Conservation (phyloP, 2,888 invertebrate species). For the Geotrupes spiniger region DNA sequence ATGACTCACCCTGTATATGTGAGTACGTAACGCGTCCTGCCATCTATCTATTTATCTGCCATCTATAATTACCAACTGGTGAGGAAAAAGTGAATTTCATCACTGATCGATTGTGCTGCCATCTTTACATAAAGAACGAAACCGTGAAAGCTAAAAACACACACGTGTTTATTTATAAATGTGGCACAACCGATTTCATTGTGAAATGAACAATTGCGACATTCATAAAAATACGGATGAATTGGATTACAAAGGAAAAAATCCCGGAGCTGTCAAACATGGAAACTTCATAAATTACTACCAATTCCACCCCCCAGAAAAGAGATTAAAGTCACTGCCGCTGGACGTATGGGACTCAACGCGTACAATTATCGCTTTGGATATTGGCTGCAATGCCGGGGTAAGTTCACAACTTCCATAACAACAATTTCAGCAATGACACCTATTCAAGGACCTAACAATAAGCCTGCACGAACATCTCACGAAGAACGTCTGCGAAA, state of each 20-base stretch:
- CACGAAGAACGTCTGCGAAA: conserved; percentile 44
- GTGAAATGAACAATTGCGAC: too few relatives aligned
- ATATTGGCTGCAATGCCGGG: conserved; percentile 80
- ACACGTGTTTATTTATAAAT: too few relatives aligned
- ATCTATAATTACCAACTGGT: too few relatives aligned
- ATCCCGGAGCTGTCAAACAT: conserved; percentile 75
- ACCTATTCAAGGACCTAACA: conserved; percentile 60
- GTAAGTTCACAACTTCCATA: conserved; percentile 45
- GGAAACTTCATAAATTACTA: conserved; percentile 90
- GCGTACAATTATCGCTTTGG: conserved; percentile 56
- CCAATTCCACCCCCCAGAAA: conserved; percentile 70
- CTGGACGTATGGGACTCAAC: conserved; percentile 48
- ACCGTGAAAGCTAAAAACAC: too few relatives aligned
- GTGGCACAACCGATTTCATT: too few relatives aligned
- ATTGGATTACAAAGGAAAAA: conserved; percentile 53
- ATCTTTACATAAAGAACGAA: too few relatives aligned
- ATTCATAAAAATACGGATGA: conserved; percentile 19
- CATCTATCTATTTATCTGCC: too few relatives aligned
- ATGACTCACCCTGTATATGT: too few relatives aligned
- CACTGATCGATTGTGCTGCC: too few relatives aligned
- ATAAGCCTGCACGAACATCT: conserved; percentile 57
- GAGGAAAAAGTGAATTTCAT: too few relatives aligned
- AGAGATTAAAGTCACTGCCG: conserved; percentile 64
- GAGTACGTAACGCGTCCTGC: too few relatives aligned
- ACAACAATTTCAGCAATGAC: background rate